Base-by-base conservation (phyloP, 2,888 invertebrate genomes). In the Netelia melanura region DNA sequence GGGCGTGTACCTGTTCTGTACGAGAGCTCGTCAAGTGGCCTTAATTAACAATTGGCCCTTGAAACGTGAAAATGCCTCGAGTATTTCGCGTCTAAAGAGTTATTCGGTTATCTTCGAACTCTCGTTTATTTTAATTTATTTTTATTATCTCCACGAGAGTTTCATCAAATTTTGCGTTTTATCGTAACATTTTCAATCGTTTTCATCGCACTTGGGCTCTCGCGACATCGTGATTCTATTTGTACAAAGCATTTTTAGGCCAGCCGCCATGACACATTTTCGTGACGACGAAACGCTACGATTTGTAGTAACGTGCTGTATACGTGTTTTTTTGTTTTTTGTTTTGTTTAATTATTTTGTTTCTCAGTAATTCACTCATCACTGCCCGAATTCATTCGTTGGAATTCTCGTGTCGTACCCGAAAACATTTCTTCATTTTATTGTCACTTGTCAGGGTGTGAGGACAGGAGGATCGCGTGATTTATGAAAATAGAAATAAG, bases 391-490 rank as follows among this genome's bases (percentile, higher is more conserved):
- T 54, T 54, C 54, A 54, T 17, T 54, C n/a, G 5, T 14, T 14
- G 54, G 54, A 14, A 70, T 68, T 54, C 52, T 11, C 62, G 14
- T 30, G 61, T 71, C 71, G 74, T 23, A 64, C 38, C 70, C 58
- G 79, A 52, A 80, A 74, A 84, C 76, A 62, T 77, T 86, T 82
- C 65, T 83, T 83, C 81, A 76, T 58, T 79, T 87, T 87, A 87
- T 87, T 87, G 86, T 87, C 87, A 83, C 84, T 84, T 87, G 83
- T 87, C 85, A 75, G 71, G 70, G 54, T 54, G 30, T 23, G 64
- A 21, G 38, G 10, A 43, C 30, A 78, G 38, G 81, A 71, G 84
- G 65, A 82, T 74, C 74, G 56, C 74, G 64, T 74, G 17, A 14
- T 48, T 58, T 67, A 72, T 72, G 10, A 14, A 52, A 62, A 30